These are phyloP conservation scores for Caenorhabditis afra DNA, from an alignment of 2,888 invertebrate genomes.

Conservation along the genomic window DNA sequence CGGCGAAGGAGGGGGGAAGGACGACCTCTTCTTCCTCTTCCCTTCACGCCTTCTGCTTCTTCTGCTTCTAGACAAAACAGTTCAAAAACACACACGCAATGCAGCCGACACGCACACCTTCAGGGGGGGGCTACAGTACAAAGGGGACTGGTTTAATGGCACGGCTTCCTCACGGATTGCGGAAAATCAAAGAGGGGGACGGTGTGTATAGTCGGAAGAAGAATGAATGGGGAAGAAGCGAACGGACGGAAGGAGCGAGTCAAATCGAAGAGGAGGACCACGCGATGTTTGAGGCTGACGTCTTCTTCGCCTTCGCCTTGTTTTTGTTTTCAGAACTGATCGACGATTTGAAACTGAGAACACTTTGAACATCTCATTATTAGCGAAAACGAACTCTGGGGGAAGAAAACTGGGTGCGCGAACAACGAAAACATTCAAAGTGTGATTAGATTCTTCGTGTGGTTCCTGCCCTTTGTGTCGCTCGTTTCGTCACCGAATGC, in stretches of 20 bases:
- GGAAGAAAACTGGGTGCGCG: background rate
- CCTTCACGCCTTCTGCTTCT: background rate
- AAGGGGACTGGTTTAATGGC: constrained; percentile 48
- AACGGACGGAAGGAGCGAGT: constrained; percentile 1
- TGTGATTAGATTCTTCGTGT: background rate
- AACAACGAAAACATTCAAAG: constrained; percentile 12
- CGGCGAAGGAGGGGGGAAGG: constrained; percentile 11
- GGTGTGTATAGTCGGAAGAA: constrained; percentile 46
- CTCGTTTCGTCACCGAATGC: constrained; percentile 2
- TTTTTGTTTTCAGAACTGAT: constrained; percentile 3
- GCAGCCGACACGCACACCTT: constrained; percentile 30
- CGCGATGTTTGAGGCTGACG: constrained; percentile 3
- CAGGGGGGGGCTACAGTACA: constrained; percentile 26
- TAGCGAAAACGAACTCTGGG: background rate
- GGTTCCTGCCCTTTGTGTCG: constrained; percentile 25
- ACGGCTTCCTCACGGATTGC: constrained; percentile 39
- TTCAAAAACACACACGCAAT: constrained; percentile 25
- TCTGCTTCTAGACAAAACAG: constrained; percentile 35
- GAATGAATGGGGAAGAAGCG: background rate
- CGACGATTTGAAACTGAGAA: background rate
- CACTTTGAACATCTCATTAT: background rate
- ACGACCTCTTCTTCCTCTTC: constrained; percentile 25
- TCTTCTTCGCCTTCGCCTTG: no score
- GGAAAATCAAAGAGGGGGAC: constrained; percentile 19
- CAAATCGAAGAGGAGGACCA: constrained; percentile 3